phyloP scores from a whole-genome alignment of 1,140 invertebrate species.

The Oryctes rhinoceros region DNA sequence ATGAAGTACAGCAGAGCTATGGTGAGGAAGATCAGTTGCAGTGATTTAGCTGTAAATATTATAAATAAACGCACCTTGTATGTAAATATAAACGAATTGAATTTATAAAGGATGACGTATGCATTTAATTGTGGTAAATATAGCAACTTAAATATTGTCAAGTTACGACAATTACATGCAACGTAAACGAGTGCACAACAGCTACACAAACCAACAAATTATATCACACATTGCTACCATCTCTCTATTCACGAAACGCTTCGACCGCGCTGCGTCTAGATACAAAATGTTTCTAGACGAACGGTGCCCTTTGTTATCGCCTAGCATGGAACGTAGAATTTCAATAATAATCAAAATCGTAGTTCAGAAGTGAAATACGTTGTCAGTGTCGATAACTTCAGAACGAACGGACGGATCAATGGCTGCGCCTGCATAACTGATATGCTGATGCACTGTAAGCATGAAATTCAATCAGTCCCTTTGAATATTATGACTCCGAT shows the following conservation, averaged over 20 bases:
- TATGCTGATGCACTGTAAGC: background rate
- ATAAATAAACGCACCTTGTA: no score
- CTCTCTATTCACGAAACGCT: background rate
- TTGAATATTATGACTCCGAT: slow-evolving; percentile 5
- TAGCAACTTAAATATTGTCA: no score
- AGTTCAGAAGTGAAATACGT: slow-evolving; percentile 14
- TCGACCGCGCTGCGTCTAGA: background rate
- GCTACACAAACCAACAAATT: background rate
- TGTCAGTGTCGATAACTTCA: background rate
- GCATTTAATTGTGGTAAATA: no score
- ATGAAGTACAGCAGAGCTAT: no score
- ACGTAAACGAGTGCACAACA: background rate
- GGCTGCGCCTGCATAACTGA: slow-evolving; percentile 2
- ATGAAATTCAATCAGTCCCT: slow-evolving; percentile 15
- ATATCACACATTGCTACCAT: background rate
- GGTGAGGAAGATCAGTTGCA: no score
- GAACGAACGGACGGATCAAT: background rate
- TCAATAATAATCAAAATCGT: slow-evolving; percentile 19
- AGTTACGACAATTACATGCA: no score
- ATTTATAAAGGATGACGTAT: no score
- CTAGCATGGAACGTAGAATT: background rate
- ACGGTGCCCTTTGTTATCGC: background rate
- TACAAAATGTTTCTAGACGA: background rate
- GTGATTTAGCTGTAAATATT: no score
- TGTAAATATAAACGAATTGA: no score